Evolutionary conservation across 2,113 vertebrate species (phyloP), one percentile per base, ranked within the genome.

Genomic region (Notechis scutatus): DNA sequence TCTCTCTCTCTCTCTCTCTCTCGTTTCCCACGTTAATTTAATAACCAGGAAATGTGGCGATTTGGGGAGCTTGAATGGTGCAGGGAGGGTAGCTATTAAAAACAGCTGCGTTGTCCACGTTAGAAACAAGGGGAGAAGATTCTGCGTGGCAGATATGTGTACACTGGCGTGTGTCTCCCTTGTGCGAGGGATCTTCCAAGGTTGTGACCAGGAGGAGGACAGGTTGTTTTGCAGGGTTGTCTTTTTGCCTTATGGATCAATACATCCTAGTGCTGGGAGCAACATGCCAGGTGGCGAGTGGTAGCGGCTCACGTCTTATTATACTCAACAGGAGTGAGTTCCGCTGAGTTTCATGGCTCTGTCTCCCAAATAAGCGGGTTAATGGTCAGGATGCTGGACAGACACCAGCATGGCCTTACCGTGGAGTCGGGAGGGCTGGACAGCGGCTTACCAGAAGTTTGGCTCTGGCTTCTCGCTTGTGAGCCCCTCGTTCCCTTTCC

Each of bases 21-120:
- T 74, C 86, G 5, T 45, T 29, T 94, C 96, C 96, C 93, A 81
- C 94, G 94, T 97, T 95, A 94, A 97, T 97, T 93, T 92, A 94
- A 92, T 97, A 86, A 93, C 96, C 24, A 95, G 95, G 94, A 94
- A 95, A 61, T 90, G 92, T 95, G 94, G 95, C 95, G 93, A 93
- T 90, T 69, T 88, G 85, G 50, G 93, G 64, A 52, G 94, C 92
- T 90, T 91, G 91, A 92, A 90, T 91, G 93, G 93, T 95, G 95
- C 97, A 95, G 96, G 96, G 95, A 93, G 92, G 94, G 91, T n/a
- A n/a, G 50, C 34, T 85, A 85, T 81, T 8, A 20, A 11, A 59
- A 85, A 10, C 6, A 57, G 92, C 92, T 88, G 59, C 59, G n/a
- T 74, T 88, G 64, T 47, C 26, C 50, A 56, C 85, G n/a, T 88